A percentile compares a stretch with the other conserved stretches of the same genome.
Evolutionary conservation across 2,888 invertebrate genomes (phyloP).

Genomic region (Ariolimax columbianus): DNA sequence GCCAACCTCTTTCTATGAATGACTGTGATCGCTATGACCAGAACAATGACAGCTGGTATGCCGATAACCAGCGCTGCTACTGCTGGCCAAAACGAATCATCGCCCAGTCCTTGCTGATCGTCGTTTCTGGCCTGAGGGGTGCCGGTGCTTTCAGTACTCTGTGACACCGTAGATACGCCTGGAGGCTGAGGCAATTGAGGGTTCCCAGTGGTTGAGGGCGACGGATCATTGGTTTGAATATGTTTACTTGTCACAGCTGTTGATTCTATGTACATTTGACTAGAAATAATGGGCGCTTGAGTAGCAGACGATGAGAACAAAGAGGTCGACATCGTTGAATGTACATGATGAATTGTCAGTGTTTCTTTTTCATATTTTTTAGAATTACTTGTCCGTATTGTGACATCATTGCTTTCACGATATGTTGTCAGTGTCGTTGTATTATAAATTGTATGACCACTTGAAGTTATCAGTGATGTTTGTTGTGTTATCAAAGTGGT

Average conservation of each 20-base stretch:
- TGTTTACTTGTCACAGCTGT: neutral
- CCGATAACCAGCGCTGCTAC: conserved; percentile 60
- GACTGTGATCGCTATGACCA: conserved; percentile 60
- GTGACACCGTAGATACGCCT: neutral
- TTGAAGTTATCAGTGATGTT: neutral
- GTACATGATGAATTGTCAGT: too few relatives aligned
- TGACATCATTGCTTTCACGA: neutral
- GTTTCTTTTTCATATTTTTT: too few relatives aligned
- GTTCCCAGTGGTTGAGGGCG: neutral
- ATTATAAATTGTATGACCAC: too few relatives aligned
- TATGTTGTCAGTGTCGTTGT: neutral
- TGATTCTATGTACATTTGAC: neutral
- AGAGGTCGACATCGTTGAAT: too few relatives aligned
- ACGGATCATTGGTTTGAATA: neutral
- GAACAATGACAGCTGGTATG: conserved; percentile 61
- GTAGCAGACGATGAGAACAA: neutral
- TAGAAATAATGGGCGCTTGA: neutral
- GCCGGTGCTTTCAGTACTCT: neutral
- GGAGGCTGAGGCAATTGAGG: neutral
- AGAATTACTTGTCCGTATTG: neutral
- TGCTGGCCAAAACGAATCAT: conserved; percentile 57
- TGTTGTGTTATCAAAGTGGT: neutral
- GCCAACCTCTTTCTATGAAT: conserved; percentile 58
- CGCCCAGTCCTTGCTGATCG: neutral
- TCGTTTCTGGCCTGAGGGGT: neutral